Evolutionary conservation across 2,113 vertebrate genomes (phyloP), one percentile per base, ranked within the genome.

Genomic region (Callospermophilus lateralis): DNA sequence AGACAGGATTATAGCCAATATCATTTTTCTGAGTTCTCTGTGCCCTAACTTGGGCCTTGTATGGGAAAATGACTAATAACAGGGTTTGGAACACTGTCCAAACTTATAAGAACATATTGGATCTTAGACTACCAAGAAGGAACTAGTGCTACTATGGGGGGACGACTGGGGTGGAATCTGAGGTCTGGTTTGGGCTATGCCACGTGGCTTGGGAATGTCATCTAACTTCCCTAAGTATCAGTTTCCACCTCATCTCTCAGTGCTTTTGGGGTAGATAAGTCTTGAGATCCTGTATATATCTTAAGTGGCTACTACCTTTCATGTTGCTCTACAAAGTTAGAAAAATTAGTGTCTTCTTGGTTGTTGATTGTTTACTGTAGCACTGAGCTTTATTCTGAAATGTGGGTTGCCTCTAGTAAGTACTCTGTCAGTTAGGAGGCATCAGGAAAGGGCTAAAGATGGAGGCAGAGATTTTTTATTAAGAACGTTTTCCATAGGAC

Each of bases 321-420:
- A 89, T 24, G 22, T 65, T 84, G 26, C 30, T 76, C 53, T 32
- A 4, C n/a, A 37, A 72, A 93, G 32, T 58, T 84, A 70, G 45
- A 67, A 89, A 7, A 34, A 8, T 73, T 84, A 24, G 13, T 26
- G 39, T 8, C 53, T 61, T 42, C 89, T 77, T 48, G n/a, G 26
- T 79, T 65, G 11, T 22, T 84, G 42, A 39, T 67, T 77, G 45
- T 16, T 65, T 68, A 37, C 7, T 55, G 8, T 45, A 51, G 17
- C 24, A 39, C 19, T 93, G 93, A 74, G 37, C 22, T 88, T 91
- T 90, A n/a, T 89, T 84, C 34, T 83, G 48, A 65, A 67, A 91
- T 78, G 16, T 77, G 28, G 19, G 55, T 80, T 61, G 2, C 39
- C 20, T 74, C 32, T 76, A 68, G 17, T 19, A 34, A 72, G n/a